Conservation (phyloP, 1,140 invertebrate genomes). For the Scaptomyza graminum region DNA sequence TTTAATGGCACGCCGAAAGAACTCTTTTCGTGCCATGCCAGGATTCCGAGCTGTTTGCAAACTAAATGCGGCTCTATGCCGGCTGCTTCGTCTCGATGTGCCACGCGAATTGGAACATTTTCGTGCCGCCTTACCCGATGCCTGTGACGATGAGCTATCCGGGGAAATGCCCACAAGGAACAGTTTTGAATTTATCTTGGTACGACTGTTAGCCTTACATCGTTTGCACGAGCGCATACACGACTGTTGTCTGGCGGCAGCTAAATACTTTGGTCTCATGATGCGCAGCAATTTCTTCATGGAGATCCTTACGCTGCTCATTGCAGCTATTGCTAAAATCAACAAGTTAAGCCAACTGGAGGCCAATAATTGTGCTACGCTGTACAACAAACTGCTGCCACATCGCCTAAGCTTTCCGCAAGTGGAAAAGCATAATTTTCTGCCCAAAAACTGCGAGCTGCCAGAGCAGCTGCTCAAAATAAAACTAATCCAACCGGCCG, state of each 20-base stretch:
- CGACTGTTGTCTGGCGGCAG: conserved; percentile 62
- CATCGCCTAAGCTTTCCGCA: conserved; percentile 49
- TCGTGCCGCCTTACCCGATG: conserved; percentile 65
- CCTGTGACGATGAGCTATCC: conserved; percentile 36
- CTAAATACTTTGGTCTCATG: conserved; percentile 65
- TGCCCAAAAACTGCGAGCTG: conserved; percentile 32
- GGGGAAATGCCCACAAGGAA: conserved; percentile 65
- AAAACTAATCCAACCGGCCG: not conserved
- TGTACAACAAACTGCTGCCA: conserved; percentile 60
- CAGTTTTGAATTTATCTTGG: conserved; percentile 67
- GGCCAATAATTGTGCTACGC: conserved; percentile 44
- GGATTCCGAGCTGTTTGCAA: conserved; percentile 69
- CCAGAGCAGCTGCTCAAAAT: conserved; percentile 25
- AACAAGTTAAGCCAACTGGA: conserved; percentile 52
- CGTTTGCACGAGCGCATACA: conserved; percentile 63
- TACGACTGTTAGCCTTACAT: conserved; percentile 59
- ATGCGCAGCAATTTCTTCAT: conserved; percentile 71
- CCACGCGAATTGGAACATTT: conserved; percentile 63
- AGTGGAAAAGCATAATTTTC: conserved; percentile 53
- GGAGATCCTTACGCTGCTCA: conserved; percentile 58
- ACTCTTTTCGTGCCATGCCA: conserved; percentile 68
- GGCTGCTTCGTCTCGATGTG: conserved; percentile 67
- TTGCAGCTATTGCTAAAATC: conserved; percentile 74
- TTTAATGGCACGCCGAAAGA: conserved; percentile 74
- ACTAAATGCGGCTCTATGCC: conserved; percentile 68